A percentile compares a stretch with the other conserved stretches of the same genome.
Evolutionary conservation across 2,888 invertebrate genomes (phyloP).

Genomic region (Aspidapion aeneum): DNA sequence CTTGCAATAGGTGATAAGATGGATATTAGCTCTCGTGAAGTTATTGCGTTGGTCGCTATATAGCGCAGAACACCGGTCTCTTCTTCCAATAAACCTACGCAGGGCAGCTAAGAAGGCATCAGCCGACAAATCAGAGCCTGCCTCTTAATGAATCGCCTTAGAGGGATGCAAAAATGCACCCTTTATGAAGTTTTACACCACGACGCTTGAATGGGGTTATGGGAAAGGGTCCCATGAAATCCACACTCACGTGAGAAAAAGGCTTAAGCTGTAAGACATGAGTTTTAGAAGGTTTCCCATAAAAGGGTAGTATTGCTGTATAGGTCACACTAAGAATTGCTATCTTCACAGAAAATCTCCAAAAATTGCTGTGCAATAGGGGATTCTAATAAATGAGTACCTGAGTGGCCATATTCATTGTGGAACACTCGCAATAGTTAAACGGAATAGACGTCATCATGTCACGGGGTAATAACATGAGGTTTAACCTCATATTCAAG

Average conservation of each 20-base stretch:
- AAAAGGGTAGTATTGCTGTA: conserved; percentile 17
- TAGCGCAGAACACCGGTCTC: conserved; percentile 9
- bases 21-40: conserved; percentile 19
- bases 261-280: conserved; percentile 22
- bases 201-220: conserved; percentile 17
- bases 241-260: too few species aligned
- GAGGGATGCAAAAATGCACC: conserved; percentile 30
- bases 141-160: conserved; percentile 34
- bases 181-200: conserved; percentile 20
- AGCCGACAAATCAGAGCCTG: too few species aligned
- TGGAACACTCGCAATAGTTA: neutral
- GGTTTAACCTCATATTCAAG: neutral
- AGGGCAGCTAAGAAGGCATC: too few species aligned
- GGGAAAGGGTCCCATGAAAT: too few species aligned
- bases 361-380: conserved; percentile 12
- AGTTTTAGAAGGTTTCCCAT: conserved; percentile 31
- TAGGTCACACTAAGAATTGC: conserved; percentile 10
- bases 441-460: neutral
- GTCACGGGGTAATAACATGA: neutral
- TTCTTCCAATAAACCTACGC: neutral
- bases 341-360: conserved; percentile 10
- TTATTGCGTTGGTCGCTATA: conserved; percentile 20
- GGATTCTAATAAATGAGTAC: conserved; percentile 4
- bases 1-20: conserved; percentile 1
- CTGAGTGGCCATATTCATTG: neutral